Evolutionary conservation across 2,113 vertebrate genomes (phyloP).

Genomic region (Charina bottae): DNA sequence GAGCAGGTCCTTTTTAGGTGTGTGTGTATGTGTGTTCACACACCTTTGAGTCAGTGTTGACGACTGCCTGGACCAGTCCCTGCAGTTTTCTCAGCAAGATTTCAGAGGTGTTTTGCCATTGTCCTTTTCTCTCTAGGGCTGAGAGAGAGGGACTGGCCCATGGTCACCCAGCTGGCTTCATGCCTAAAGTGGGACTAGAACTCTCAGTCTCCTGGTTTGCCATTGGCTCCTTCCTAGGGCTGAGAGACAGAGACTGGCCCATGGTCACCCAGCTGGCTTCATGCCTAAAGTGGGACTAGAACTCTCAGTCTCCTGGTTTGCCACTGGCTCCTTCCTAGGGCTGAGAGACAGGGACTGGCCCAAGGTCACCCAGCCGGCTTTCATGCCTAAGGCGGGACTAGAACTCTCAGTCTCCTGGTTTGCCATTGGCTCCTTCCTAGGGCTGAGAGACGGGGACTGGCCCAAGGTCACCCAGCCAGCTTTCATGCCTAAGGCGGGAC

Average conservation of each 20-base stretch:
- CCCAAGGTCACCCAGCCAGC: background rate
- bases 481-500: background rate
- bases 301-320: background rate
- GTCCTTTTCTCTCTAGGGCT: background rate
- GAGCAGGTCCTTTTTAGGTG: background rate
- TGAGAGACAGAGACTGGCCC: background rate
- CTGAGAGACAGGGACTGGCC: background rate
- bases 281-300: too few species aligned
- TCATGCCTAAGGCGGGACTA: too few species aligned
- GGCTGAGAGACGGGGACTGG: background rate
- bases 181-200: too few species aligned
- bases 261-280: background rate
- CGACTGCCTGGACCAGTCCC: background rate
- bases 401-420: too few species aligned
- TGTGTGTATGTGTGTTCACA: background rate
- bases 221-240: background rate
- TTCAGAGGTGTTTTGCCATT: background rate
- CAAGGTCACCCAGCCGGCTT: background rate
- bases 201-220: background rate
- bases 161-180: background rate
- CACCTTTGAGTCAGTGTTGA: background rate
- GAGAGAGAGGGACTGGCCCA: background rate
- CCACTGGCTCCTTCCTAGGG: background rate
- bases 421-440: background rate
- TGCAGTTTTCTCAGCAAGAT: background rate